Percentiles rank a stretch among this genome's conserved stretches.
Evolutionary conservation across 2,888 invertebrate genomes (phyloP).

Genomic region (Parnassius mnemosyne): DNA sequence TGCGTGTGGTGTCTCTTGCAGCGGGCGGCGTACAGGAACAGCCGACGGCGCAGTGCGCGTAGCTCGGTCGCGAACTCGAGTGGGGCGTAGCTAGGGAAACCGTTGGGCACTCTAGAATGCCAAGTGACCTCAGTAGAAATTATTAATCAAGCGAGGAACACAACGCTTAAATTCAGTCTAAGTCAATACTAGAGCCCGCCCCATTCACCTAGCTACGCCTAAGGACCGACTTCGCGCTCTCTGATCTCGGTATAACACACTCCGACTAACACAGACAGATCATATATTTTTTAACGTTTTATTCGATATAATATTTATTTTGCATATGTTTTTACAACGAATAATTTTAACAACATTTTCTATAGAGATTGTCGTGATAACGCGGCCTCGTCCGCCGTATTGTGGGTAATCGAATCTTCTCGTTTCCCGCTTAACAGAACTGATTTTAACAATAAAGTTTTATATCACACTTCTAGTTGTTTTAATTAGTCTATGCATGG

Average conservation of each 20-base stretch:
- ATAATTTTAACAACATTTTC: constrained; percentile 47
- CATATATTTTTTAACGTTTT: constrained; percentile 67
- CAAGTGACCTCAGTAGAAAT: constrained; percentile 2
- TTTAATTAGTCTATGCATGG: constrained; percentile 67
- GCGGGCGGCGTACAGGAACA: constrained; percentile 78
- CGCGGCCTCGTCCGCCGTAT: constrained; percentile 51
- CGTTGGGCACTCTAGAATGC: constrained; percentile 32
- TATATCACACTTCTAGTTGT: constrained; percentile 69
- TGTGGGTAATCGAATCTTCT: constrained; percentile 66
- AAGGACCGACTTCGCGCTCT: constrained; percentile 51
- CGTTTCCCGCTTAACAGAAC: constrained; percentile 73
- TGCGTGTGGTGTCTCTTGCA: constrained; percentile 81
- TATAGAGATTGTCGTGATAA: constrained; percentile 66
- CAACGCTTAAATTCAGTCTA: constrained; percentile 4
- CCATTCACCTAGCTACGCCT: constrained; percentile 24
- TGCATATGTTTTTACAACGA: constrained; percentile 58
- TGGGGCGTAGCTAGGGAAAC: constrained; percentile 32
- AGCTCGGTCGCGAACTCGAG: constrained; percentile 49
- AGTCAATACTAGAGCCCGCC: neutral
- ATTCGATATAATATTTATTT: constrained; percentile 45
- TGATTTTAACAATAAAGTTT: constrained; percentile 78
- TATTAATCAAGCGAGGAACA: constrained; percentile 1
- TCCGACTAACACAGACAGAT: constrained; percentile 70
- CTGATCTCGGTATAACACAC: constrained; percentile 78
- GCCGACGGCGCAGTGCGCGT: constrained; percentile 81